These are phyloP conservation scores for Lycia hirtaria DNA, from an alignment of 2,888 invertebrate genomes.

Conservation along the genomic window DNA sequence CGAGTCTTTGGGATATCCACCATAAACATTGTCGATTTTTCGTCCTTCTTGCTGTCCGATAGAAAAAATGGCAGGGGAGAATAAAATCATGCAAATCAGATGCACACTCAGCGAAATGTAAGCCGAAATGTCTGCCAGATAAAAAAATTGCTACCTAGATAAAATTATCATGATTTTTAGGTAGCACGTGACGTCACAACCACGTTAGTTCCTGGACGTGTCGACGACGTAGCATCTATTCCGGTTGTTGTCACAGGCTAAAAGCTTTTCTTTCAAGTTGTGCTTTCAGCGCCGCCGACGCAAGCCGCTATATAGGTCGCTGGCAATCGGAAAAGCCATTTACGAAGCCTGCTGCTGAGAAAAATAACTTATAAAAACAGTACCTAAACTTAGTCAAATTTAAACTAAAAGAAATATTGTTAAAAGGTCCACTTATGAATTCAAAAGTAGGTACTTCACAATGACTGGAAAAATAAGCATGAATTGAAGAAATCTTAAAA, in stretches of 20 bases:
- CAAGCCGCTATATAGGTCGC: slow-evolving; percentile 48
- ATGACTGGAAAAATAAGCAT: too few relatives aligned
- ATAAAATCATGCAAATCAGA: too few relatives aligned
- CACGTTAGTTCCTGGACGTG: neutral
- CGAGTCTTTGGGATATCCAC: too few relatives aligned
- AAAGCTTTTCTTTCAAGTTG: slow-evolving; percentile 23
- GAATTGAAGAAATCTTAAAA: too few relatives aligned
- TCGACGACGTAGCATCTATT: neutral
- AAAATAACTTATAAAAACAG: slow-evolving; percentile 5
- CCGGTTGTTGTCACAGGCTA: slow-evolving; percentile 21
- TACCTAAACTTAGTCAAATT: neutral
- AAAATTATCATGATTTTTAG: neutral
- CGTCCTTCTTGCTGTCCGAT: too few relatives aligned
- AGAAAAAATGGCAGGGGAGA: too few relatives aligned
- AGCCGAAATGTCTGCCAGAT: neutral
- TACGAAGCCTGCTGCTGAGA: slow-evolving; percentile 30
- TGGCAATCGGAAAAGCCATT: slow-evolving; percentile 47
- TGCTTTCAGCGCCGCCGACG: slow-evolving; percentile 38
- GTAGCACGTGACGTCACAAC: neutral
- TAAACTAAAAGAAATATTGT: too few relatives aligned
- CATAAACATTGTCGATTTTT: too few relatives aligned
- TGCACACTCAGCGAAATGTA: too few relatives aligned
- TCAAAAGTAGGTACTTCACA: too few relatives aligned
- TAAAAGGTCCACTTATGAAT: too few relatives aligned
- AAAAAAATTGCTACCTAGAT: neutral